These are phyloP conservation scores for Nothobranchius kuhntae DNA, from an alignment of 2,113 vertebrate species.

Conservation along the genomic window DNA sequence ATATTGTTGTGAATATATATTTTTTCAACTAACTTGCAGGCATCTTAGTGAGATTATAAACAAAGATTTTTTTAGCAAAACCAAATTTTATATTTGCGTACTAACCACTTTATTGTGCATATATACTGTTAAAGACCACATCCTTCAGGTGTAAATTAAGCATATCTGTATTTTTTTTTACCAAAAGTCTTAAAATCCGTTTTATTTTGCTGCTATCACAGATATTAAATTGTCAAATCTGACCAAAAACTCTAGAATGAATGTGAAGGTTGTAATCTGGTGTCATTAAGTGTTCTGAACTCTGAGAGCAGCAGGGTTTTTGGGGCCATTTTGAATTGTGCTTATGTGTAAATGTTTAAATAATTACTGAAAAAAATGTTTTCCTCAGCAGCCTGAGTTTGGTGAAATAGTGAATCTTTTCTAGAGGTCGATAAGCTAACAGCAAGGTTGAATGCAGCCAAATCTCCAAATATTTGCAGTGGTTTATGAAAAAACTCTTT, in stretches of 20 bases:
- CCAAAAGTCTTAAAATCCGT: constrained; percentile 34
- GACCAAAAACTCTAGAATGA: constrained; percentile 29
- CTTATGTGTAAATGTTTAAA: no score
- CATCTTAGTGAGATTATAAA: constrained; percentile 10
- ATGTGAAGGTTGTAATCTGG: constrained; percentile 25
- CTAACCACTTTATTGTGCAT: constrained; percentile 68
- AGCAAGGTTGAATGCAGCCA: no score
- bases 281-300: background rate
- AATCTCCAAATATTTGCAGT: no score
- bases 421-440: no score
- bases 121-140: constrained; percentile 58
- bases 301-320: background rate
- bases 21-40: constrained; percentile 16
- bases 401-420: no score
- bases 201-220: constrained; percentile 68
- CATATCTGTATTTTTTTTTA: constrained; percentile 36
- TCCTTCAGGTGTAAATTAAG: constrained; percentile 20
- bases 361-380: no score
- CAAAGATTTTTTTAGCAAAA: constrained; percentile 46
- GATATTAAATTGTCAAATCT: constrained; percentile 20
- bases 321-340: no score
- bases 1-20: background rate
- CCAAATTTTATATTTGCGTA: constrained; percentile 45
- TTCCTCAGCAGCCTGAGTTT: no score
- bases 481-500: no score